Percentiles rank a stretch among this genome's conserved stretches.
These are phyloP conservation scores for Drosophila silvestris DNA, from an alignment of 2,888 invertebrate genomes.

Conservation along the genomic window DNA sequence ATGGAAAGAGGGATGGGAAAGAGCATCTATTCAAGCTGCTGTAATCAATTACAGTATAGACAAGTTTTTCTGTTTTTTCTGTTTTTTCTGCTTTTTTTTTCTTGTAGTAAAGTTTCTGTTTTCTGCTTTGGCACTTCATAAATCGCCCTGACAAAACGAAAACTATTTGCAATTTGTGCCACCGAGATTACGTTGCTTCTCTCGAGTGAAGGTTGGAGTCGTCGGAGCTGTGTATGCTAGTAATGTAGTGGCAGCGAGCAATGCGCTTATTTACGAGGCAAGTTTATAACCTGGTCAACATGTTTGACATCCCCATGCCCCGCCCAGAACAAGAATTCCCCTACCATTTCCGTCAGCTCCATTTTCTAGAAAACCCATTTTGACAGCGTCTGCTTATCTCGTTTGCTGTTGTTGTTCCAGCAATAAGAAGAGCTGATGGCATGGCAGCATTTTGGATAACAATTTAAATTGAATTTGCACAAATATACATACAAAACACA, in stretches of 20 bases:
- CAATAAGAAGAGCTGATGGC: conserved; percentile 36
- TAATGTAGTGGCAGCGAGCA: conserved; percentile 37
- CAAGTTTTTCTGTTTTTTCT: conserved; percentile 18
- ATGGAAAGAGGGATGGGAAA: background rate
- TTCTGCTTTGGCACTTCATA: conserved; percentile 36
- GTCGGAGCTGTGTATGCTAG: conserved; percentile 1
- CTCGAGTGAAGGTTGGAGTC: background rate
- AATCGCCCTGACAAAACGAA: conserved; percentile 50
- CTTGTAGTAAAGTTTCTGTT: conserved; percentile 28
- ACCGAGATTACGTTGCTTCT: conserved; percentile 26
- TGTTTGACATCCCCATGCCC: background rate
- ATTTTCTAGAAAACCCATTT: conserved; percentile 37
- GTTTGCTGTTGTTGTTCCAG: conserved; percentile 20
- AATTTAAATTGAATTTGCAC: conserved; percentile 70
- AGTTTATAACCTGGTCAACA: conserved; percentile 47
- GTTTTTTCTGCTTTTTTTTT: background rate
- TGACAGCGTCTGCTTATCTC: conserved; percentile 38
- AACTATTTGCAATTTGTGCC: conserved; percentile 49
- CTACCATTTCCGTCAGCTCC: conserved; percentile 6
- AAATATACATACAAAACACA: conserved; percentile 2
- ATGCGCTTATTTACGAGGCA: conserved; percentile 48
- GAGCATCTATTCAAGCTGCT: conserved; percentile 34
- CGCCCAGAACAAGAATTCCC: conserved; percentile 18
- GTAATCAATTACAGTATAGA: conserved; percentile 52
- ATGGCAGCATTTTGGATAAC: conserved; percentile 63